Conservation (phyloP, 2,888 invertebrate species). For the Cenopis cana region DNA sequence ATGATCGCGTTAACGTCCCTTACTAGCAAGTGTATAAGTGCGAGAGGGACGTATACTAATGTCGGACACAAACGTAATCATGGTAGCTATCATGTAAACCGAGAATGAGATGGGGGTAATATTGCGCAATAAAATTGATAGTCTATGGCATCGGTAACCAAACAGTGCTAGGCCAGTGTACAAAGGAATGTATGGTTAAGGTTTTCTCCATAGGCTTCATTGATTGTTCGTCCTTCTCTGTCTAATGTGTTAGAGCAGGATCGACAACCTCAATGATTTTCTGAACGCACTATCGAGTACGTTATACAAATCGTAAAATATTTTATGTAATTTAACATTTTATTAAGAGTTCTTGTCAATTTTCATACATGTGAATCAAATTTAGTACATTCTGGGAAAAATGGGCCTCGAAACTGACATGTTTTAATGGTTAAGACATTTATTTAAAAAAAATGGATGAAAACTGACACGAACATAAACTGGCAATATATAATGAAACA, state of each 20-base stretch:
- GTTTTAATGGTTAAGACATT: neutral
- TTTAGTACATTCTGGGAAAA: neutral
- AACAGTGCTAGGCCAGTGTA: neutral
- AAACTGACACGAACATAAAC: constrained; percentile 17
- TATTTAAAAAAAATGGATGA: constrained; percentile 13
- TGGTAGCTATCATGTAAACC: no score
- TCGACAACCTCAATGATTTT: neutral
- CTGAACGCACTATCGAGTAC: constrained; percentile 18
- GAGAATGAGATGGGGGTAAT: neutral
- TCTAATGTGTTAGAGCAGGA: constrained; percentile 1
- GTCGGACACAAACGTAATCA: no score
- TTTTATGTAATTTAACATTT: constrained; percentile 43
- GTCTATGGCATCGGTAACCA: neutral
- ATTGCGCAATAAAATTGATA: constrained; percentile 1
- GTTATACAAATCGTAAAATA: constrained; percentile 31
- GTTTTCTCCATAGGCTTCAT: constrained; percentile 10
- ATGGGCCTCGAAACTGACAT: neutral
- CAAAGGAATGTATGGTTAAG: constrained; percentile 4
- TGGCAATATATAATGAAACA: constrained; percentile 22
- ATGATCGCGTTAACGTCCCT: no score
- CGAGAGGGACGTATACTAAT: no score
- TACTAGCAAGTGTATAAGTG: no score
- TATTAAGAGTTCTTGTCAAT: constrained; percentile 34
- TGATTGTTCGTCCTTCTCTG: constrained; percentile 13
- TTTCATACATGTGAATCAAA: constrained; percentile 23